phyloP scores from a whole-genome alignment of 2,113 vertebrate genomes.

The Passer domesticus region DNA sequence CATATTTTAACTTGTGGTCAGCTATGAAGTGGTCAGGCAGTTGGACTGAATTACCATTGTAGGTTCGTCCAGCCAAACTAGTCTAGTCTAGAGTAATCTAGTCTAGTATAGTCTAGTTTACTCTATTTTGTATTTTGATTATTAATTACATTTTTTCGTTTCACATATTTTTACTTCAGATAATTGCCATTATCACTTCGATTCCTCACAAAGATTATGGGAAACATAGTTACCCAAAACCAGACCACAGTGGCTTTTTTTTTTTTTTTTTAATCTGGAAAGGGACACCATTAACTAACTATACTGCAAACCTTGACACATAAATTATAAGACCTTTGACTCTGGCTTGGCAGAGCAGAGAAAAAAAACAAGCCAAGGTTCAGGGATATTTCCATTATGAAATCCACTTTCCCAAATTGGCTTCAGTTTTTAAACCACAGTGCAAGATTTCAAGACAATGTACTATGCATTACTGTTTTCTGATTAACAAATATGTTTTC shows the following conservation, averaged over 20 bases:
- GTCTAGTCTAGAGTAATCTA: neutral
- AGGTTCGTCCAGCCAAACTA: neutral
- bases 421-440: neutral
- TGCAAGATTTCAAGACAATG: neutral
- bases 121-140: neutral
- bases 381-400: neutral
- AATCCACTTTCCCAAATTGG: neutral
- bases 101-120: neutral
- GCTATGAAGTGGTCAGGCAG: neutral
- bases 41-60: neutral
- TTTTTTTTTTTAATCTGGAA: neutral
- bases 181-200: neutral
- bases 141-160: neutral
- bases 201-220: neutral
- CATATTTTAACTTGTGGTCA: neutral
- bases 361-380: neutral
- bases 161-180: neutral
- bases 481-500: neutral
- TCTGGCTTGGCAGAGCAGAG: neutral
- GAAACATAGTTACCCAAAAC: neutral
- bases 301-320: neutral
- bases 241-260: neutral
- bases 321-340: neutral
- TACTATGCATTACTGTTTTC: neutral
- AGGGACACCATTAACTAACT: neutral